Evolutionary conservation across 2,888 invertebrate species (phyloP), one percentile per base, ranked within the genome.

Genomic region (Clusia tigrina): DNA sequence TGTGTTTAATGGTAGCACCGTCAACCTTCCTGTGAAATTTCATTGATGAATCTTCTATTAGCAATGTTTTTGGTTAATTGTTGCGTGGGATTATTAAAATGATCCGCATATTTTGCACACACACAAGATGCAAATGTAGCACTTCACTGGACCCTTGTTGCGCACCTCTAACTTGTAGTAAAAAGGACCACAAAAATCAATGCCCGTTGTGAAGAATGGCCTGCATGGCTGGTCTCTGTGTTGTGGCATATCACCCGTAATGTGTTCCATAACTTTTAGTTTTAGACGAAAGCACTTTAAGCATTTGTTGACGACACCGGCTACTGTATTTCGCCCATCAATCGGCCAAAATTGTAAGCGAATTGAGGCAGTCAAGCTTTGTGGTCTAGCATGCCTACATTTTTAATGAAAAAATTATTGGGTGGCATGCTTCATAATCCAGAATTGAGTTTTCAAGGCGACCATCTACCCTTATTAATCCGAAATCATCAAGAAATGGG

Each of bases 291-390:
- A 67, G 54, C 66, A 66, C 20, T n/a, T 23, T 0, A 64, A 10
- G 32, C 58, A 64, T 52, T 67, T 67, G 17, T 2, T 18, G 12
- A 63, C 56, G 10, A 59, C 20, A 18, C 53, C 1, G 10, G 38
- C 20, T 37, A 65, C 54, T 6, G 56, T 48, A 26, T 67, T 65
- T 12, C 59, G 46, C 1, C 63, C 64, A 1, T 58, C 66, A n/a
- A 65, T 60, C 15, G 54, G 68, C 68, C 64, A 65, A 62, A 60
- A 67, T 26, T 66, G 63, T 18, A 59, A 54, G 10, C 65, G 54
- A 24, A 42, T 26, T 54, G 63, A 17, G 22, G 48, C 48, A 3
- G 22, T 18, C 5, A 48, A 20, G 20, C 48, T 20, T 22, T 48
- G 48, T 9, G 63, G 62, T 20, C 64, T 58, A 25, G 63, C 63